These are phyloP conservation scores for Eupleurogrammus muticus DNA, from an alignment of 2,797 vertebrate genomes.

Conservation along the genomic window DNA sequence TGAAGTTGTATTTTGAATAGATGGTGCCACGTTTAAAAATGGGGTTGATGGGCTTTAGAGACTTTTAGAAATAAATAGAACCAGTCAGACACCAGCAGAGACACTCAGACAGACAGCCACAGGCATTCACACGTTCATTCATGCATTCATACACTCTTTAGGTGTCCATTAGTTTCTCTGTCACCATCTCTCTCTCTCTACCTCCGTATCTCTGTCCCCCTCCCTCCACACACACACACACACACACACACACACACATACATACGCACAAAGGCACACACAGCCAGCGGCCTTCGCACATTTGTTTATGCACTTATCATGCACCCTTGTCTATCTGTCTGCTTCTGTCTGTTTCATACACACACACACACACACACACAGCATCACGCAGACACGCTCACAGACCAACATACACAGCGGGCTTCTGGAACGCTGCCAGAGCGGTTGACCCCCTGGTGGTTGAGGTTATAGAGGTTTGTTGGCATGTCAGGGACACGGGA, in stretches of 20 bases:
- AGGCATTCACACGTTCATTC: slow-evolving; percentile 68
- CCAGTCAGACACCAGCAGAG: slow-evolving; percentile 57
- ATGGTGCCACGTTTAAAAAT: slow-evolving; percentile 45
- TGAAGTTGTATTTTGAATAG: slow-evolving; percentile 39
- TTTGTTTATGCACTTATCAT: slow-evolving; percentile 73
- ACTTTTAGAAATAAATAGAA: slow-evolving; percentile 52
- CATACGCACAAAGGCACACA: slow-evolving; percentile 24
- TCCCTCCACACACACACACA: slow-evolving; percentile 4
- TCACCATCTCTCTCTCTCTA: slow-evolving; percentile 42
- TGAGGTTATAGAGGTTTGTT: slow-evolving; percentile 70
- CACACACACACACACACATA: slow-evolving; percentile 17
- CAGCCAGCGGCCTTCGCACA: slow-evolving; percentile 65
- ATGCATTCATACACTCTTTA: slow-evolving; percentile 71
- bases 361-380: slow-evolving; percentile 53
- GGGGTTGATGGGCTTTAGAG: slow-evolving; percentile 31
- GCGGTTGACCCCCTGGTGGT: slow-evolving; percentile 64
- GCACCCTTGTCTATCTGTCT: slow-evolving; percentile 66
- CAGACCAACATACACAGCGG: slow-evolving; percentile 36
- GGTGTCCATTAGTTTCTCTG: slow-evolving; percentile 72
- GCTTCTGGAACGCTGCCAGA: slow-evolving; percentile 67
- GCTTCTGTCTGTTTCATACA: slow-evolving; percentile 62
- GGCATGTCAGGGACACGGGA: slow-evolving; percentile 64
- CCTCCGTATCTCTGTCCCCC: slow-evolving; percentile 22
- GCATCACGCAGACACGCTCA: slow-evolving; percentile 19
- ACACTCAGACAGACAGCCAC: slow-evolving; percentile 56